Evolutionary conservation across 2,797 vertebrate genomes (phyloP), one percentile per base, ranked within the genome.

Genomic region (Fratercula arctica): DNA sequence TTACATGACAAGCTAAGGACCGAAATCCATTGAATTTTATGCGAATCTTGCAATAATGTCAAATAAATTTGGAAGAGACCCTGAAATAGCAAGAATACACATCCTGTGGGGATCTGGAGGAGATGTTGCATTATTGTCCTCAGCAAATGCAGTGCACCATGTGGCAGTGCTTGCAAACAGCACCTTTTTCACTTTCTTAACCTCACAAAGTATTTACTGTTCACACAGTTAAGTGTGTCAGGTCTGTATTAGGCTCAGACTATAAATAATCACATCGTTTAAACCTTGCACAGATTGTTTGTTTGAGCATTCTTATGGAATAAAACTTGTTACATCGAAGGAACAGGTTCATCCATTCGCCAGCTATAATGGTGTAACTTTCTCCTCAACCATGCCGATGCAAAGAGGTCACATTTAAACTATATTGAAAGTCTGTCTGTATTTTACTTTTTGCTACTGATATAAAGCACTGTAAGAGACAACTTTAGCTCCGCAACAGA

Each of bases 201-300:
- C 23, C 56, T 56, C 80, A 89, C 46, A 89, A 92, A 96, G 77
- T 93, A 96, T 92, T 96, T 97, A 85, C 72, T 91, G 74, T 96
- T 97, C 85, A 85, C 75, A 95, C 50, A 95, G 93, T 95, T 93
- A 91, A 96, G 90, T 43, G 66, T 96, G 66, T 91, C 85, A 86
- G 67, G 81, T 88, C 79, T 95, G 63, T 73, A 89, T 81, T 88
- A 89, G 39, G 25, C 37, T 91, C 74, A 88, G 76, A 89, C 60
- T 96, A 91, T 96, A 97, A 97, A 96, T 93, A 97, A 93, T 43
- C 83, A 85, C 89, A 73, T 31, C 61, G 28, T 50, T 96, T 94
- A 69, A 87, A 92, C 75, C 60, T 89, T 89, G 93, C 95, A 93
- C 69, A 97, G 63, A 95, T 70, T 89, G 80, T 39, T 73, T 83